phyloP scores from a whole-genome alignment of 2,888 invertebrate genomes.

The Antitype chi region DNA sequence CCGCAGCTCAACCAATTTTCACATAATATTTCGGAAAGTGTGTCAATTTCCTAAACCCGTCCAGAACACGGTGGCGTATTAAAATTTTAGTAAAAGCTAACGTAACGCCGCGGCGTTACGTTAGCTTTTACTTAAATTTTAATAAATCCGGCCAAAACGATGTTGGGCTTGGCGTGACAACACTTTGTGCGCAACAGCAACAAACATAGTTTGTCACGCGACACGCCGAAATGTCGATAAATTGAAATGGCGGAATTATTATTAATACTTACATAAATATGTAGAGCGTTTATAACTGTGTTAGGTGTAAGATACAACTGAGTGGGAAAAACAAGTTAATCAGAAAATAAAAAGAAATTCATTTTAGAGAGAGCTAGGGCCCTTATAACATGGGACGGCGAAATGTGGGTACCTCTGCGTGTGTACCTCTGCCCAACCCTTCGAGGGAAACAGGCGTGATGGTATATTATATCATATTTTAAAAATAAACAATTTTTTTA shows the following conservation, averaged over 20 bases:
- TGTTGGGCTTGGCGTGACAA: conserved; percentile 44
- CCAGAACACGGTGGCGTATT: conserved; percentile 44
- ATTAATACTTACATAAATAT: conserved; percentile 36
- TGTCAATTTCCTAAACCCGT: conserved; percentile 57
- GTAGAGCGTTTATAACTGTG: conserved; percentile 19
- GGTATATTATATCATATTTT: not conserved
- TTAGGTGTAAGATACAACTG: not conserved
- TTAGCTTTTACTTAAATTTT: conserved; percentile 56
- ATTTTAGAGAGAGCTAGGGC: too few species aligned
- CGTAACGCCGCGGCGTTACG: conserved; percentile 9
- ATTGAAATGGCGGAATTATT: conserved; percentile 16
- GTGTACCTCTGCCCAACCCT: not conserved
- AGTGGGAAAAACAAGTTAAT: not conserved
- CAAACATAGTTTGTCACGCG: conserved; percentile 50
- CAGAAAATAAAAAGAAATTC: not conserved
- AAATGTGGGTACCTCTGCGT: not conserved
- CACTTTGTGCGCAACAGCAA: conserved; percentile 51
- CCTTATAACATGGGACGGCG: not conserved
- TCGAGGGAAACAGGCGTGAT: not conserved
- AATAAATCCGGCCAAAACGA: conserved; percentile 56
- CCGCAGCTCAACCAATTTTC: conserved; percentile 43
- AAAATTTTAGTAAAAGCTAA: conserved; percentile 56
- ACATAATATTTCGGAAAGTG: conserved; percentile 48
- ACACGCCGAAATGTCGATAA: conserved; percentile 15
- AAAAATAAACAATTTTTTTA: not conserved